Conservation (phyloP, 2,113 vertebrate species). For the Tapirus terrestris region DNA sequence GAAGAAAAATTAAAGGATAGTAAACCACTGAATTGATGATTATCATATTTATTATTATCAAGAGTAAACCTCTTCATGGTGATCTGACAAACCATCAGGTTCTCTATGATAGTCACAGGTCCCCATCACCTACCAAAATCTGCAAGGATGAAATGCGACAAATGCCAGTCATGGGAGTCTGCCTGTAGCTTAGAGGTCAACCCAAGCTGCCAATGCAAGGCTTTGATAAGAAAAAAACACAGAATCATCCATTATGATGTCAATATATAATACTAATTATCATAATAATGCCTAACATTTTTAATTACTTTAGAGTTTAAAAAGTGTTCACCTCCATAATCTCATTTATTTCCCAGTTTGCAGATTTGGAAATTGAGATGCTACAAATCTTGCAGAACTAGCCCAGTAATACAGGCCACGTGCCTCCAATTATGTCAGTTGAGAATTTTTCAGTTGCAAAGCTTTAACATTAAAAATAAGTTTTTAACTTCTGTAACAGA, state of each 20-base stretch:
- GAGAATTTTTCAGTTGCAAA: background rate
- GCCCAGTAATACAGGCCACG: background rate
- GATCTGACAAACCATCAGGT: background rate
- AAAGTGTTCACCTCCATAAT: slow-evolving; percentile 42
- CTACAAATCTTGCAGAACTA: slow-evolving; percentile 5
- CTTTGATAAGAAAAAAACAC: slow-evolving; percentile 32
- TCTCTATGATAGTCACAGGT: background rate
- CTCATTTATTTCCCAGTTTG: slow-evolving; percentile 44
- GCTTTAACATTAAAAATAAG: background rate
- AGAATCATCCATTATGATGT: background rate
- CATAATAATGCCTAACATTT: background rate
- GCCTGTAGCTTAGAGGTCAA: background rate
- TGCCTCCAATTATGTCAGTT: background rate
- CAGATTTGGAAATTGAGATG: background rate
- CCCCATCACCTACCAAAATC: slow-evolving; percentile 2
- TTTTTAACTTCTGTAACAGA: background rate
- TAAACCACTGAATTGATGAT: background rate
- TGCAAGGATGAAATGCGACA: background rate
- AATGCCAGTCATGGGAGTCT: background rate
- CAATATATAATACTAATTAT: slow-evolving; percentile 28
- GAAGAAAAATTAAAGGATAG: background rate
- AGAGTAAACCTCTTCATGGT: background rate
- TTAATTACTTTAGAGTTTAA: slow-evolving; percentile 16
- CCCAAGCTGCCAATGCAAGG: background rate
- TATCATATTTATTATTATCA: background rate